Base-by-base conservation (phyloP, 2,113 vertebrate genomes). In the Clarias batrachus region DNA sequence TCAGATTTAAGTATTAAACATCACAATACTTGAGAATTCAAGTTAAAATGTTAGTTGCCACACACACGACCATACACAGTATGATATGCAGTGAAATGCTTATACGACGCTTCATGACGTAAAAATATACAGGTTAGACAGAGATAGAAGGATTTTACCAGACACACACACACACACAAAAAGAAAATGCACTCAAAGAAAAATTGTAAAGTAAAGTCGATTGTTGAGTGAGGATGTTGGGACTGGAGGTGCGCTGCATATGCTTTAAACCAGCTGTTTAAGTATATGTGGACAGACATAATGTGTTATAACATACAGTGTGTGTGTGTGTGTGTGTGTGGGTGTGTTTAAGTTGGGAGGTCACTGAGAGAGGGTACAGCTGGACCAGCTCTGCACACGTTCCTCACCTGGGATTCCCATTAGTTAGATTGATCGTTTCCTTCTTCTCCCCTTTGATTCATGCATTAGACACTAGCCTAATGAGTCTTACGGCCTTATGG, bases 391-490 rank as follows among this genome's bases (percentile, higher is more conserved):
- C 90, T 30, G 91, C 92, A 94, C 91, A 91, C 90, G 83, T 92
- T 91, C 89, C 90, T 93, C 89, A 93, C 93, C 89, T 90, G 94
- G 92, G 91, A 93, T 90, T 93, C 92, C 94, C 92, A 91, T 93
- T 93, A 88, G 88, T 89, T 92, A 89, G 92, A 93, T 95, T 92
- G 90, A 91, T 92, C 88, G 88, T 91, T 91, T 91, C 71, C 79
- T 90, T 88, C 85, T 90, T 91, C 70, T 92, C 91, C 92, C 91
- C 93, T 95, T 94, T 95, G 94, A 95, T 95, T 95, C 94, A 95
- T 94, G 94, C 93, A 92, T 94, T 94, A 92, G 91, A 93, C 93
- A 92, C 93, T 92, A 91, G 91, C 94, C 90, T 95, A 95, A 95
- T 95, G 94, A 95, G 93, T 92, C 92, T 81, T 90, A 90, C 88